Percentiles rank a stretch among this genome's conserved stretches.
These are phyloP conservation scores for Phaonia tiefii DNA, from an alignment of 2,888 invertebrate species.

Conservation along the genomic window DNA sequence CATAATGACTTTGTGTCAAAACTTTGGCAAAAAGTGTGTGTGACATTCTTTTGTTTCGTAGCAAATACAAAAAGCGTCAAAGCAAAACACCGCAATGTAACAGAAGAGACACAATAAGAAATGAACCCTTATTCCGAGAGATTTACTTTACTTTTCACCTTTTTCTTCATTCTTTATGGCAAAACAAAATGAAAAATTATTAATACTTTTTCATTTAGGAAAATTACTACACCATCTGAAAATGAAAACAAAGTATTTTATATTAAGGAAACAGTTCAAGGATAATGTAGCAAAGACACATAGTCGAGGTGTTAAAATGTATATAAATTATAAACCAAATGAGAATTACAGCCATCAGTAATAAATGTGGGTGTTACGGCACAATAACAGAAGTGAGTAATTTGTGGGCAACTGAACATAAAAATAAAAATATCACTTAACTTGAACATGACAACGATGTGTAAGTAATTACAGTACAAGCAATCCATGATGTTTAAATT, in stretches of 20 bases:
- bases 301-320: slow-evolving; percentile 13
- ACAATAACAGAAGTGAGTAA: not conserved
- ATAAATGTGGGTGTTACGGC: slow-evolving; percentile 11
- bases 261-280: slow-evolving; percentile 21
- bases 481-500: too few relatives aligned
- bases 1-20: slow-evolving; percentile 53
- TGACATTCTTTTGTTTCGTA: slow-evolving; percentile 34
- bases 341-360: slow-evolving; percentile 29
- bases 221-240: slow-evolving; percentile 4
- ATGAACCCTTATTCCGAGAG: not conserved
- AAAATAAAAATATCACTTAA: slow-evolving; percentile 10
- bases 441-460: slow-evolving; percentile 1
- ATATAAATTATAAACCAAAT: slow-evolving; percentile 31
- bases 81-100: too few relatives aligned
- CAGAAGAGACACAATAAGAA: not conserved
- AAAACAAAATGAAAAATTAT: slow-evolving; percentile 36
- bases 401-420: not conserved
- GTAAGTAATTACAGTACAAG: not conserved
- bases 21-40: slow-evolving; percentile 44
- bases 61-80: too few relatives aligned
- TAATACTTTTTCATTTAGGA: slow-evolving; percentile 31
- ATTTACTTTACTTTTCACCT: not conserved
- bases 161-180: not conserved
- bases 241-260: slow-evolving; percentile 2
- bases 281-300: slow-evolving; percentile 11